Evolutionary conservation across 2,113 vertebrate species (phyloP), one percentile per base, ranked within the genome.

Genomic region (Clarias macrocephalus): DNA sequence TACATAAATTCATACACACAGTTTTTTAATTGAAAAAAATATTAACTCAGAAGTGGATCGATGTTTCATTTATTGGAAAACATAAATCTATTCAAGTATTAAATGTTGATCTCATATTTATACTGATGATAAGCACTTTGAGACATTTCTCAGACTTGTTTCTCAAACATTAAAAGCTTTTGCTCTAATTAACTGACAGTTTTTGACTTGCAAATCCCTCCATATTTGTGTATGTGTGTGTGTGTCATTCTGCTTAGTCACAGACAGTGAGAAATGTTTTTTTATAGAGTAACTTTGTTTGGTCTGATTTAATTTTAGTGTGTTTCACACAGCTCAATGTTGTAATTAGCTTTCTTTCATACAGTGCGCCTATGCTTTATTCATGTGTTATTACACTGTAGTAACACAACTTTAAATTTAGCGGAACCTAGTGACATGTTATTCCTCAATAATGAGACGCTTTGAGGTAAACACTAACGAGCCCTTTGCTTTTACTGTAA

Each of bases 181-280:
- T 1, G 23, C 23, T 18, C 3, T 80, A 60, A 33, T 37, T 80
- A 60, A 80, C 28, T 37, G 79, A 19, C 56, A 59, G n/a, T 33
- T 57, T 79, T 80, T 80, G 77, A 80, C 54, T 80, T 80, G 77
- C 77, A 80, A 80, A 80, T 80, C 19, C 8, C 54, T 33, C n/a
- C 19, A 37, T 37, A 19, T 80, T 57, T 80, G 52, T 57, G 52
- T 30, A 10, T 56, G 75, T 54, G 21, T 28, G 52, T 18, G 23
- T 28, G 52, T 3, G 76, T 19, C 8, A 57, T 21, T 33, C 10
- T 37, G 79, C 28, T 80, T 80, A 60, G 30, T 80, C 30, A 37
- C 28, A 33, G 8, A 60, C 4, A 23, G 1, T 23, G 30, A 56
- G 52, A 79, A 79, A 77, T 54, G 75, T 3, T 19, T 77, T 77